These are phyloP conservation scores for Drosophila maculinotata DNA, from an alignment of 2,888 invertebrate species.

Conservation along the genomic window DNA sequence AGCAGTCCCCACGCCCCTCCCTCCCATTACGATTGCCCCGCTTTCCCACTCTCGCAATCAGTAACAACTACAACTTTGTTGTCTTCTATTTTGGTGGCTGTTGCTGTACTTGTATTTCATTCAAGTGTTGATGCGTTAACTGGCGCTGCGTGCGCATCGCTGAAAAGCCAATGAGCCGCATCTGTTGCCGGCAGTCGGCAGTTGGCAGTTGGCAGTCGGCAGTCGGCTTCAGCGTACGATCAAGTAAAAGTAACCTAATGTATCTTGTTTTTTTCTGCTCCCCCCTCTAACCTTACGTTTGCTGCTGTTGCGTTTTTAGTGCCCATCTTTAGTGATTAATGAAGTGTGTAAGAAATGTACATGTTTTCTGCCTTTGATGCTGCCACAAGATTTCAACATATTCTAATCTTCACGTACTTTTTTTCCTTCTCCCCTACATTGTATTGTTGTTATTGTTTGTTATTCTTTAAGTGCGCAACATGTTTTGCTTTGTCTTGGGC, in stretches of 20 bases:
- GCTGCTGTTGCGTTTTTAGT: constrained; percentile 52
- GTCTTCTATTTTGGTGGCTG: constrained; percentile 41
- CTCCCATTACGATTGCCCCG: not conserved
- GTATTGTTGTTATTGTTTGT: constrained; percentile 32
- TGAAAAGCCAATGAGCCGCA: constrained; percentile 78
- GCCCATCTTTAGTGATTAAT: constrained; percentile 74
- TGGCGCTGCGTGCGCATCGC: constrained; percentile 77
- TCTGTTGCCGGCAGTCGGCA: constrained; percentile 39
- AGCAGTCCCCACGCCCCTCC: constrained; percentile 35
- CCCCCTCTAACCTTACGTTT: constrained; percentile 41
- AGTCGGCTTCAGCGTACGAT: constrained; percentile 25
- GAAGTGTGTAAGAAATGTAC: constrained; percentile 79
- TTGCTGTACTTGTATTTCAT: constrained; percentile 49
- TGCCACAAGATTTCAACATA: constrained; percentile 70
- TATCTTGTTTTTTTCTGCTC: constrained; percentile 34
- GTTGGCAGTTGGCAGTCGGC: not conserved
- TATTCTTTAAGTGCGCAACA: constrained; percentile 52
- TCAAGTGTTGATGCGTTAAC: constrained; percentile 80
- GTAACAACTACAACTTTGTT: constrained; percentile 42
- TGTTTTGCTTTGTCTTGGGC: constrained; percentile 42
- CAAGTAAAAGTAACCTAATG: constrained; percentile 73
- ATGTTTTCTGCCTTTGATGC: constrained; percentile 64
- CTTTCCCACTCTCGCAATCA: constrained; percentile 4
- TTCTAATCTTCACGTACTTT: constrained; percentile 56
- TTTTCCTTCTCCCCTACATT: constrained; percentile 20